phyloP scores from a whole-genome alignment of 2,113 vertebrate genomes.

The Phaethornis superciliosus region DNA sequence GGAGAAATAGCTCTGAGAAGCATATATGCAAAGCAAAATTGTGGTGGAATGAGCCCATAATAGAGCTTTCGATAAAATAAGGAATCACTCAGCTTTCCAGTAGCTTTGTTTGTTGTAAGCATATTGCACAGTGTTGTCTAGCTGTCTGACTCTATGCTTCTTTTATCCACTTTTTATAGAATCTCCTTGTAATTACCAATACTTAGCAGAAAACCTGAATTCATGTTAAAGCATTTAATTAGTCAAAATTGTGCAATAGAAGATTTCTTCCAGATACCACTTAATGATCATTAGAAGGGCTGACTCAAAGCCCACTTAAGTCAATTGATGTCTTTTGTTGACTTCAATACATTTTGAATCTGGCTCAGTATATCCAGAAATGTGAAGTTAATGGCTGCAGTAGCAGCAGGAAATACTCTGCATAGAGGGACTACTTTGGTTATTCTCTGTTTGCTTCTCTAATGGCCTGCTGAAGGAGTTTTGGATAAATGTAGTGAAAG shows the following conservation, averaged over 20 bases:
- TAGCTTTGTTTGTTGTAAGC: constrained; percentile 16
- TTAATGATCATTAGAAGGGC: constrained; percentile 51
- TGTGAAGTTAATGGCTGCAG: neutral
- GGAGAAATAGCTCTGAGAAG: neutral
- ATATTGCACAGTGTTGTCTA: neutral
- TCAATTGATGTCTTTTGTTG: constrained; percentile 30
- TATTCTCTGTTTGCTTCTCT: neutral
- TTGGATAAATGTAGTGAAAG: neutral
- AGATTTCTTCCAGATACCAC: constrained; percentile 30
- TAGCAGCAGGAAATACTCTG: neutral
- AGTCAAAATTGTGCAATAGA: constrained; percentile 25
- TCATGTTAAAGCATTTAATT: constrained; percentile 42
- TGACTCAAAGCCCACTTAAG: constrained; percentile 31
- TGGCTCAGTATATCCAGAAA: neutral
- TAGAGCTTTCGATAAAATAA: constrained; percentile 14
- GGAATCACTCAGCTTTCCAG: neutral
- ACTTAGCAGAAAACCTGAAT: constrained; percentile 33
- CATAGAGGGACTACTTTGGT: neutral
- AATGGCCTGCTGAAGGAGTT: neutral
- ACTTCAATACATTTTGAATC: neutral
- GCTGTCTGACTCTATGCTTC: neutral
- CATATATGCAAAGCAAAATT: neutral
- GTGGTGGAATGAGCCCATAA: neutral
- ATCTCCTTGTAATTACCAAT: constrained; percentile 20
- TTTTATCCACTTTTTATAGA: neutral